These are phyloP conservation scores for Trichomycterus rosablanca DNA, from an alignment of 2,113 vertebrate species.

Conservation along the genomic window DNA sequence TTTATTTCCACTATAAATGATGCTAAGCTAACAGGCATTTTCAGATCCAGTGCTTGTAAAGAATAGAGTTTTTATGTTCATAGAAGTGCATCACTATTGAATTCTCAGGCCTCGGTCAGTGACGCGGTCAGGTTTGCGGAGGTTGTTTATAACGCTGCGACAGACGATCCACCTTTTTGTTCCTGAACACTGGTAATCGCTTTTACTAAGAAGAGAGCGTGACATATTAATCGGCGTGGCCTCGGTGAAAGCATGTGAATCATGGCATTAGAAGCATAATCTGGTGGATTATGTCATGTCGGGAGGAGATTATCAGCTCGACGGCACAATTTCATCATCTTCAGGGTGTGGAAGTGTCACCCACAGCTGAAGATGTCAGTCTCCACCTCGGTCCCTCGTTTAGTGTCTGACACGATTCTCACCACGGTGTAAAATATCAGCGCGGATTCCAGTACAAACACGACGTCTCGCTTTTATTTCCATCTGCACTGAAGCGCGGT, in stretches of 20 bases:
- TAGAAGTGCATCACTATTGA: constrained; percentile 46
- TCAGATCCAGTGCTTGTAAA: too few relatives aligned
- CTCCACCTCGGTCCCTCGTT: not conserved
- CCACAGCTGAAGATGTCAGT: not conserved
- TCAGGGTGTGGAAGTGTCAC: constrained; percentile 5
- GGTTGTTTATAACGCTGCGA: constrained; percentile 45
- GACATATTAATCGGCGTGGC: constrained; percentile 2
- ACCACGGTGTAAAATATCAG: not conserved
- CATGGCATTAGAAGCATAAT: constrained; percentile 5
- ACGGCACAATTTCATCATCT: not conserved
- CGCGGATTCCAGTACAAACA: not conserved
- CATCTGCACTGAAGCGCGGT: too few relatives aligned
- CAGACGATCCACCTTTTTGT: constrained; percentile 26
- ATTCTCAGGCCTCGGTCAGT: constrained; percentile 51
- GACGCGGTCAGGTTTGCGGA: constrained; percentile 50
- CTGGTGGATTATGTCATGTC: not conserved
- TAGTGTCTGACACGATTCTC: constrained; percentile 15
- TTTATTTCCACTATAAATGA: too few relatives aligned
- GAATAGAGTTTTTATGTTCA: too few relatives aligned
- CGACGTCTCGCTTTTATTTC: too few relatives aligned
- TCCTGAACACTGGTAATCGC: constrained; percentile 15
- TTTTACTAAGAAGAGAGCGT: not conserved
- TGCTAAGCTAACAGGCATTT: too few relatives aligned
- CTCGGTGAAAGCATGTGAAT: constrained; percentile 10
- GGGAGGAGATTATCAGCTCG: constrained; percentile 1